A percentile compares a stretch with the other conserved stretches of the same genome.
These are phyloP conservation scores for Erebia palarica DNA, from an alignment of 2,888 invertebrate species.

Conservation along the genomic window DNA sequence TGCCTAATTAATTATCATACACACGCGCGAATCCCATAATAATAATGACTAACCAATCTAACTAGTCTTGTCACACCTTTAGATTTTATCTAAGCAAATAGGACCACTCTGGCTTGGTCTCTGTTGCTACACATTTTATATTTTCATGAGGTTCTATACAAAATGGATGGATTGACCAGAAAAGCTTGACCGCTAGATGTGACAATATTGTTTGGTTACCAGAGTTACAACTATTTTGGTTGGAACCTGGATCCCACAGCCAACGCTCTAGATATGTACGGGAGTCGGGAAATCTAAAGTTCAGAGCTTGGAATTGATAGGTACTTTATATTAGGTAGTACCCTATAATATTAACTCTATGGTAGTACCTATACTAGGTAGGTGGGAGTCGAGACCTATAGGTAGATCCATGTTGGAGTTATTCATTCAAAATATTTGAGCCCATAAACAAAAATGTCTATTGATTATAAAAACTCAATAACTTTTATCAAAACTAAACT, in stretches of 20 bases:
- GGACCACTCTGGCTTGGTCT: conserved; percentile 26
- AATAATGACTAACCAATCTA: conserved; percentile 33
- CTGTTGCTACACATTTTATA: neutral
- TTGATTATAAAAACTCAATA: too few relatives aligned
- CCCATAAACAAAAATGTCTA: too few relatives aligned
- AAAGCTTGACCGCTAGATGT: conserved; percentile 8
- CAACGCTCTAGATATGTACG: neutral
- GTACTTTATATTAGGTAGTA: too few relatives aligned
- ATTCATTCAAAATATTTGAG: too few relatives aligned
- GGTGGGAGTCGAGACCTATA: too few relatives aligned
- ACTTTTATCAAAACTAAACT: too few relatives aligned
- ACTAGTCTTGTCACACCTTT: conserved; percentile 32
- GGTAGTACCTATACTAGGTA: too few relatives aligned
- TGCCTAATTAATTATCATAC: conserved; percentile 31
- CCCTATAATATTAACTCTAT: too few relatives aligned
- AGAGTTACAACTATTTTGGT: conserved; percentile 6
- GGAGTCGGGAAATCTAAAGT: neutral
- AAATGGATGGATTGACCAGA: conserved; percentile 16
- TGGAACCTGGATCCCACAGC: neutral
- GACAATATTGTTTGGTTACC: conserved; percentile 7
- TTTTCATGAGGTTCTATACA: conserved; percentile 4
- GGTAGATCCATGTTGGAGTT: too few relatives aligned
- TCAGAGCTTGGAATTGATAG: neutral
- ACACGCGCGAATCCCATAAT: conserved; percentile 29
- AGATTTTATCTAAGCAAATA: conserved; percentile 36